A percentile compares a stretch with the other conserved stretches of the same genome.
These are phyloP conservation scores for Ariolimax columbianus DNA, from an alignment of 2,888 invertebrate species.

Conservation along the genomic window DNA sequence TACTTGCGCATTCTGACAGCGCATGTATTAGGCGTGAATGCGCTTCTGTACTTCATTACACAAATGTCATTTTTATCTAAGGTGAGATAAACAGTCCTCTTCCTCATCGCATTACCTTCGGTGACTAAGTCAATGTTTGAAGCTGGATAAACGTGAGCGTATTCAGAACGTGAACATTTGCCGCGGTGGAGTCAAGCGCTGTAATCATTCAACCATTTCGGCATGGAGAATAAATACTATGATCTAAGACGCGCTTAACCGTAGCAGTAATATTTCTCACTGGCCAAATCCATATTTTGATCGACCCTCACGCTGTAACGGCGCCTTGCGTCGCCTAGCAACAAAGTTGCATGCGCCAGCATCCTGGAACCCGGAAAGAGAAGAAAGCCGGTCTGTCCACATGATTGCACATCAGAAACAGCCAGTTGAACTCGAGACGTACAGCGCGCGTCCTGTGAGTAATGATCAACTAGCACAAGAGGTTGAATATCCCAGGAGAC, in stretches of 20 bases:
- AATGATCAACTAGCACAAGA: background rate
- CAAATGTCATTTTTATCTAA: no score
- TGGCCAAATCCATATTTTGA: background rate
- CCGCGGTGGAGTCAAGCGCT: no score
- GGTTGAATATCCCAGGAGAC: background rate
- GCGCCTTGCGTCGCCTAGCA: slow-evolving; percentile 31
- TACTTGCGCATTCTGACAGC: no score
- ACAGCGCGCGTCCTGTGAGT: background rate
- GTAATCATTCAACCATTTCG: no score
- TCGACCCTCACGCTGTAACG: slow-evolving; percentile 16
- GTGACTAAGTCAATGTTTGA: no score
- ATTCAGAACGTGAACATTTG: no score
- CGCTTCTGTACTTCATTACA: no score
- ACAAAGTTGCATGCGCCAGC: background rate
- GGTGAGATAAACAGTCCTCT: no score
- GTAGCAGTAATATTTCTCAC: background rate
- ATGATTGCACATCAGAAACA: slow-evolving; percentile 26
- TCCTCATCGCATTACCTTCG: no score
- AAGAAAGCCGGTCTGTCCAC: background rate
- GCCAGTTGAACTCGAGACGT: background rate
- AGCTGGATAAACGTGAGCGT: no score
- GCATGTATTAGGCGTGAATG: no score
- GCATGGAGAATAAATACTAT: no score
- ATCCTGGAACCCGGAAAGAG: background rate
- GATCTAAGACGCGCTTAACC: background rate